Evolutionary conservation across 2,888 invertebrate species (phyloP).

Genomic region (Coremacera marginata): DNA sequence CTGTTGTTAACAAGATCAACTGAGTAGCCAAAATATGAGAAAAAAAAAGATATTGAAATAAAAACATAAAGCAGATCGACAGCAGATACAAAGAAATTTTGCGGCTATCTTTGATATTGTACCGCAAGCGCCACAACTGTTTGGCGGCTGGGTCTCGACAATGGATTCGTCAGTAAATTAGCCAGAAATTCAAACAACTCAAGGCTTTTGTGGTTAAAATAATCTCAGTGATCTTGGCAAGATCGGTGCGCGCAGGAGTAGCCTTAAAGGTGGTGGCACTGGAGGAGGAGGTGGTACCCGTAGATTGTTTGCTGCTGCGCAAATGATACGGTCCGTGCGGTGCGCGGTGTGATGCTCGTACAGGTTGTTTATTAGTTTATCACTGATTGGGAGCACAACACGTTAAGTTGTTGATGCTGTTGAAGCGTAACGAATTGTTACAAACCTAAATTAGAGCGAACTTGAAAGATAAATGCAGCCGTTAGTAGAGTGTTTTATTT

Average conservation of each 20-base stretch:
- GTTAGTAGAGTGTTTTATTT: neutral
- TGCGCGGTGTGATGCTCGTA: conserved; percentile 6
- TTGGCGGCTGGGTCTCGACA: neutral
- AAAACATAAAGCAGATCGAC: neutral
- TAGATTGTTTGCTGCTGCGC: neutral
- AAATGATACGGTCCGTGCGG: neutral
- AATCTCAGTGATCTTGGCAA: neutral
- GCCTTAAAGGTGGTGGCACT: neutral
- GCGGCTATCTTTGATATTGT: conserved; percentile 29
- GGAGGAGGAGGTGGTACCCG: neutral
- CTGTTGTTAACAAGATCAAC: conserved; percentile 28
- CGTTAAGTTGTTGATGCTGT: neutral
- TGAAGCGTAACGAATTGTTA: conserved; percentile 26
- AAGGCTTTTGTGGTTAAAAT: conserved; percentile 44
- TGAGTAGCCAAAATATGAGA: neutral
- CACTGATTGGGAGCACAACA: conserved; percentile 18
- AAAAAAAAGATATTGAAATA: neutral
- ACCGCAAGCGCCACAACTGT: conserved; percentile 20
- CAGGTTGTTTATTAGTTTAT: conserved; percentile 30
- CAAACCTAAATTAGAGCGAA: conserved; percentile 25
- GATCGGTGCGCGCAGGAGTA: neutral
- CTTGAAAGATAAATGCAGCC: neutral
- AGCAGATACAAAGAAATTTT: conserved; percentile 26
- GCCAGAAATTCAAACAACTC: conserved; percentile 46
- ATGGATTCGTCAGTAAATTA: conserved; percentile 44